Base-by-base conservation (phyloP, 2,113 vertebrate species). In the Sphyrna mokarran region DNA sequence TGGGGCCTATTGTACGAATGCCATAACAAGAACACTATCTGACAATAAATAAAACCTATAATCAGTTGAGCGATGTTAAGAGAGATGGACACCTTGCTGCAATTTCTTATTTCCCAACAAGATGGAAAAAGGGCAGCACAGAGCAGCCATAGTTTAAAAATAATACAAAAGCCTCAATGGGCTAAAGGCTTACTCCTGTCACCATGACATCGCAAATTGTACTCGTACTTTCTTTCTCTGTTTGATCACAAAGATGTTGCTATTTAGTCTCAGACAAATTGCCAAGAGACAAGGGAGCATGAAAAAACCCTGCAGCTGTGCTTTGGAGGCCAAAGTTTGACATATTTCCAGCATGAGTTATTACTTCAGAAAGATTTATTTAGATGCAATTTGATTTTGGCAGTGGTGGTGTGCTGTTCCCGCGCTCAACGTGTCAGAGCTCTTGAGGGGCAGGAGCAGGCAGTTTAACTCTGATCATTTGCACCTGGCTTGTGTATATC, bases 361-460 rank as follows among this genome's bases (percentile, higher is more conserved):
- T 93, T 66, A 37, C 61, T 22, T n/a, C 61, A 37, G 89, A 23
- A 93, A 66, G 89, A 93, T 93, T 93, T 93, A 93, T 93, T 68
- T 93, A 23, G 61, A 91, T 54, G 29, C 54, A n/a, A 22, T 7
- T 66, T 40, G 89, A 91, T 68, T n/a, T 66, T 66, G 89, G 61
- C 89, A 93, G 61, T 68, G 89, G 89, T 93, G n/a, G 61, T 37
- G 33, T 18, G 33, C 66, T 91, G 16, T 91, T 5, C 16, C 54
- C n/a, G 89, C 37, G 89, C n/a, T 37, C 89, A 10, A n/a, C 58
- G n/a, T 93, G 89, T 93, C 89, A 93, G 68, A 66, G 61, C 61
- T 93, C 16, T 66, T 4, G 61, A 66, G n/a, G 61, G 7, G 89
- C n/a, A 93, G 89, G 29, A 23, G 89, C 89, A 93, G 61, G 63